Evolutionary conservation across 2,113 vertebrate species (phyloP).

Genomic region (Neotoma lepida): DNA sequence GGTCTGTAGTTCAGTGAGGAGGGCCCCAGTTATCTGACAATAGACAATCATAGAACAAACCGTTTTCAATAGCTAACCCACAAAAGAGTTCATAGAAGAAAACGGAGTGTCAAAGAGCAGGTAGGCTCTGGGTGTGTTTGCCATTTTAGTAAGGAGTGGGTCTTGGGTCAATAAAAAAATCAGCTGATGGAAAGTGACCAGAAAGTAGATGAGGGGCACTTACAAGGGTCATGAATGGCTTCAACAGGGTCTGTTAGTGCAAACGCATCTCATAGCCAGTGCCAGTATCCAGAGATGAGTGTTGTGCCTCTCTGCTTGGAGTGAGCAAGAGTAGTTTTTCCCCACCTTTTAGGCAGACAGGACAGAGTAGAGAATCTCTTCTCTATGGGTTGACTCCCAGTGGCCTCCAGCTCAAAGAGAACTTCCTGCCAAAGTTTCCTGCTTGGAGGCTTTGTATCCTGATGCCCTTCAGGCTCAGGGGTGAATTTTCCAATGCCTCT

Average conservation of each 20-base stretch:
- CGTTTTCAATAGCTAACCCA: not conserved
- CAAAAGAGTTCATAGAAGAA: not conserved
- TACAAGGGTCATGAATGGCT: accelerated
- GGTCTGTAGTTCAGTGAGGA: not conserved
- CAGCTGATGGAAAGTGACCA: accelerated
- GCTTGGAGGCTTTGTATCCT: not conserved
- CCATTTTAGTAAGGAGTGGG: not conserved
- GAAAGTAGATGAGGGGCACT: not conserved
- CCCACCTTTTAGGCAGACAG: not conserved
- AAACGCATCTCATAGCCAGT: accelerated
- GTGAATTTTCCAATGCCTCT: not conserved
- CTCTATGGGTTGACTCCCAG: not conserved
- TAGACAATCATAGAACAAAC: not conserved
- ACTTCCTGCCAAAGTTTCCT: too few relatives aligned
- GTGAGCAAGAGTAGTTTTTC: accelerated
- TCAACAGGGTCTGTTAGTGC: accelerated
- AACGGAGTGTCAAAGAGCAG: not conserved
- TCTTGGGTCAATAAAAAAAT: not conserved
- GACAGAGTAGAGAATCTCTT: not conserved
- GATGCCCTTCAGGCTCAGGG: not conserved
- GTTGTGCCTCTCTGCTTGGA: not conserved
- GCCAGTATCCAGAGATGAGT: accelerated
- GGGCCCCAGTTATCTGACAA: not conserved
- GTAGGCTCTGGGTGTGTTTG: accelerated
- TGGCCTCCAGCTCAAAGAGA: not conserved